These are phyloP conservation scores for Dicrurus megarhynchus DNA, from an alignment of 2,113 vertebrate species.

Conservation along the genomic window DNA sequence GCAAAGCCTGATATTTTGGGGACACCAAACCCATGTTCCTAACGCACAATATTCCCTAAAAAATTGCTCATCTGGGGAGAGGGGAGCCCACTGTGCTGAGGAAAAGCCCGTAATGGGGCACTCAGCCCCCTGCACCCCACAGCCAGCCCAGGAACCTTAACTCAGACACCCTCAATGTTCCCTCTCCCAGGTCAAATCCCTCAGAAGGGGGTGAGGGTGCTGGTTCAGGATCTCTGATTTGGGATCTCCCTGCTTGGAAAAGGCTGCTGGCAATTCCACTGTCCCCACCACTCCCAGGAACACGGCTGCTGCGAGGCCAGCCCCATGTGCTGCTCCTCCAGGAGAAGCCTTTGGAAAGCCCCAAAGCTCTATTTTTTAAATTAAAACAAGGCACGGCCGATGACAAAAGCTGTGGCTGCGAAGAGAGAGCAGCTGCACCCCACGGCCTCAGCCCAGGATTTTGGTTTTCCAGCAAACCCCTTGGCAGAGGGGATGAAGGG, in stretches of 20 bases:
- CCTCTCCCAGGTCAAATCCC: not conserved
- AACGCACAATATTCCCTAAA: rapidly evolving
- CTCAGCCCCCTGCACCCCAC: not conserved
- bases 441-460: rapidly evolving
- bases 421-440: not conserved
- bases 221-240: not conserved
- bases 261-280: not conserved
- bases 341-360: not conserved
- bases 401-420: not conserved
- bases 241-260: not conserved
- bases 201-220: rapidly evolving
- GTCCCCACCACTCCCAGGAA: not conserved
- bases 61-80: rapidly evolving
- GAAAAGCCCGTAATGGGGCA: rapidly evolving
- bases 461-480: not conserved
- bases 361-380: not conserved
- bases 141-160: not conserved
- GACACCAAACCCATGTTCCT: rapidly evolving
- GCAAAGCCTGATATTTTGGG: not conserved
- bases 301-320: not conserved
- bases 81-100: rapidly evolving
- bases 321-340: not conserved
- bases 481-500: not conserved
- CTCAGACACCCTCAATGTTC: rapidly evolving
- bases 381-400: not conserved